Evolutionary conservation across 2,888 invertebrate genomes (phyloP).

Genomic region (Platycnemis pennipes): DNA sequence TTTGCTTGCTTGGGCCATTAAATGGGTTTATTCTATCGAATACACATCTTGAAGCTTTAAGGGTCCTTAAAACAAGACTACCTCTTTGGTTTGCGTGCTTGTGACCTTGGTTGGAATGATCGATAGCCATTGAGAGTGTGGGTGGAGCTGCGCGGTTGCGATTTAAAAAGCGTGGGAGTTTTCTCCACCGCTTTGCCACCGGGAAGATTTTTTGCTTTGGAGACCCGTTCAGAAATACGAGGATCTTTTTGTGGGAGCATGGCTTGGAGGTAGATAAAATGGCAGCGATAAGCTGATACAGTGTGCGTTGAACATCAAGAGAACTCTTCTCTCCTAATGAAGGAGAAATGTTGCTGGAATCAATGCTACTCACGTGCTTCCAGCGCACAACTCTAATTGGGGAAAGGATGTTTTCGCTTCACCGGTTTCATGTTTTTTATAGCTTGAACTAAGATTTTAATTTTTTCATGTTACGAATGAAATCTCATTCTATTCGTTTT

Average conservation of each 20-base stretch:
- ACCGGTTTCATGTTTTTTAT: too few relatives aligned
- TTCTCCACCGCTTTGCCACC: neutral
- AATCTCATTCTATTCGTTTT: too few relatives aligned
- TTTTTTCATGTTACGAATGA: too few relatives aligned
- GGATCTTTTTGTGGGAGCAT: neutral
- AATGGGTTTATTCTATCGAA: neutral
- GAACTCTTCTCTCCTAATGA: too few relatives aligned
- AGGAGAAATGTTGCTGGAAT: neutral
- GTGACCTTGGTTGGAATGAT: slow-evolving; percentile 35
- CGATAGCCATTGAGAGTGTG: slow-evolving; percentile 30
- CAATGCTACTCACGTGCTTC: neutral
- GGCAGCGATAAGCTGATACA: neutral
- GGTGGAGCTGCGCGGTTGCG: slow-evolving; percentile 39
- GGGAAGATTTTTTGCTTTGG: neutral
- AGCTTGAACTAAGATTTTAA: too few relatives aligned
- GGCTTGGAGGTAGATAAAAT: neutral
- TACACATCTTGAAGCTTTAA: neutral
- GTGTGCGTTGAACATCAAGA: neutral
- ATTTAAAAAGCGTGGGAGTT: slow-evolving; percentile 38
- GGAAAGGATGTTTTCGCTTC: neutral
- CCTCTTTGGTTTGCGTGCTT: neutral
- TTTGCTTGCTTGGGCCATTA: neutral
- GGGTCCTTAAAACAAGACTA: neutral
- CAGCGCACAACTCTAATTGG: slow-evolving; percentile 28
- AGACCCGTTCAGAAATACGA: neutral